phyloP scores from a whole-genome alignment of 2,797 vertebrate species.

The Smutsia gigantea region DNA sequence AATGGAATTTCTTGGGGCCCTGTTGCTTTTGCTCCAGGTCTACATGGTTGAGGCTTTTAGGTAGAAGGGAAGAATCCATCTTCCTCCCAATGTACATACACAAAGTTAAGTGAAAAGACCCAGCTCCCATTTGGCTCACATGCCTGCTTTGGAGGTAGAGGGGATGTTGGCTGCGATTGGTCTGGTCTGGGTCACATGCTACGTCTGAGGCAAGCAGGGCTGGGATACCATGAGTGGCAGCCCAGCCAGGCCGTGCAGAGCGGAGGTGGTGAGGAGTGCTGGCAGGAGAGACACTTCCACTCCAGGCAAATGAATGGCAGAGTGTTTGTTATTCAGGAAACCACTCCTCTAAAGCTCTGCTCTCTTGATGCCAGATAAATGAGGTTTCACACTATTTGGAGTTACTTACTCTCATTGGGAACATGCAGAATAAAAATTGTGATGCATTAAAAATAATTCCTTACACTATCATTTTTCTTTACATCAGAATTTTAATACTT shows the following conservation, averaged over 20 bases:
- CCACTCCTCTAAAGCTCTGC: conserved; percentile 63
- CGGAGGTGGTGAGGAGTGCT: conserved; percentile 57
- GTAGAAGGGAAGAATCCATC: neutral
- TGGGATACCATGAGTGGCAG: neutral
- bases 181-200: neutral
- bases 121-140: neutral
- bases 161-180: neutral
- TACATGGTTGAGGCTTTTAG: neutral
- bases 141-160: neutral
- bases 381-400: conserved; percentile 58
- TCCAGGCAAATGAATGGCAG: conserved; percentile 70
- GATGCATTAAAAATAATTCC: neutral
- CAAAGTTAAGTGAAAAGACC: neutral
- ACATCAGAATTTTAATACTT: neutral
- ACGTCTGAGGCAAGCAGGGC: neutral
- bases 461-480: neutral
- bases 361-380: conserved; percentile 64
- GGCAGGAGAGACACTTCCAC: conserved; percentile 66
- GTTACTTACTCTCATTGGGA: conserved; percentile 48
- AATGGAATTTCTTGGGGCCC: neutral
- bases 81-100: neutral
- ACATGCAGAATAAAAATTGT: conserved; percentile 46
- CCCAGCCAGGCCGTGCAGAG: neutral
- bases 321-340: conserved; percentile 80
- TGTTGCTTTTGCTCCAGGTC: neutral